A percentile compares a stretch with the other conserved stretches of the same genome.
Evolutionary conservation across 2,113 vertebrate species (phyloP).

Genomic region (human): DNA sequence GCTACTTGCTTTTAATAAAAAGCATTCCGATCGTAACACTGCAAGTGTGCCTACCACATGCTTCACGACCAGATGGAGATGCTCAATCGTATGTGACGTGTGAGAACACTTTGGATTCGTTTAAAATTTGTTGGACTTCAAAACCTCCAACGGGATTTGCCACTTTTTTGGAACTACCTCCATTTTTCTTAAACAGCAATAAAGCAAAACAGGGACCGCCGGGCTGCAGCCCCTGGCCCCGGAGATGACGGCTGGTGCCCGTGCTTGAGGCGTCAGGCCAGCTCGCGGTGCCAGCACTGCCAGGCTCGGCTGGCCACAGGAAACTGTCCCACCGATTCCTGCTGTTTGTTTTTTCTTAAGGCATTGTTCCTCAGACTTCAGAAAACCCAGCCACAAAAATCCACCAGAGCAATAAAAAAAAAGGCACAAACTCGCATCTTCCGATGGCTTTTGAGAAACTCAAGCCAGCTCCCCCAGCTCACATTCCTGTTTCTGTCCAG

Average conservation of each 20-base stretch:
- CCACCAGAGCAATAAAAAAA: constrained; percentile 85
- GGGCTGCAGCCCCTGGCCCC: constrained; percentile 29
- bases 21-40: constrained; percentile 85
- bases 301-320: constrained; percentile 75
- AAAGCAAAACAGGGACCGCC: constrained; percentile 77
- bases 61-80: constrained; percentile 81
- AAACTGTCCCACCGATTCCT: constrained; percentile 75
- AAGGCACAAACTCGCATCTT: constrained; percentile 91
- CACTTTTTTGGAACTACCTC: constrained; percentile 84
- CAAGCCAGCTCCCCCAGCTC: constrained; percentile 81
- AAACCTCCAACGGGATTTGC: constrained; percentile 84
- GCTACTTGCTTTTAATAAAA: constrained; percentile 88
- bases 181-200: constrained; percentile 72
- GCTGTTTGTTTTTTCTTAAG: constrained; percentile 84
- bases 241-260: not conserved
- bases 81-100: constrained; percentile 73
- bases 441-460: constrained; percentile 84
- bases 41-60: constrained; percentile 84
- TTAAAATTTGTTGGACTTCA: constrained; percentile 80
- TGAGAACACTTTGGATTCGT: constrained; percentile 81
- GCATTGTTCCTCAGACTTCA: constrained; percentile 88
- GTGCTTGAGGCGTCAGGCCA: not conserved
- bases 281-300: not conserved
- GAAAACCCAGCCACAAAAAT: constrained; percentile 86
- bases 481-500: constrained; percentile 46